Base-by-base conservation (phyloP, 2,797 vertebrate genomes). In the Hafferia zeledoni region DNA sequence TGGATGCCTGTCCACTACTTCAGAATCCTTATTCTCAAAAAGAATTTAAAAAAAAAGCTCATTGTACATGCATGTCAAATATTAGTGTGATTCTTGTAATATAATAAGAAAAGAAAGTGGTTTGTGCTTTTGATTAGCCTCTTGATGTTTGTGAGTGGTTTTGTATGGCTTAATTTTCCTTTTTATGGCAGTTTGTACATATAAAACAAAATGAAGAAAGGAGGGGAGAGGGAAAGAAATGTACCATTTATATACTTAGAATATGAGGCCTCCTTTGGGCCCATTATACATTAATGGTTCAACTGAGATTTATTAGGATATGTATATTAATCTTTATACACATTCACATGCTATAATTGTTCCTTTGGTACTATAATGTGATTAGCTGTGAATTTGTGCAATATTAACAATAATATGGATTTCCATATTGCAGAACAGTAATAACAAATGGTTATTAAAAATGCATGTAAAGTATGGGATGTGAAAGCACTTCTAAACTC, bases 311-410 rank as follows among this genome's bases (percentile, higher is more conserved):
- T 97, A 96, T 96, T 97, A 97, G 94, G 84, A 91, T 97, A 96
- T 97, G 96, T 97, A 94, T 97, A 97, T 98, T 98, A 97, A 98
- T 98, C 98, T 98, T 97, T 96, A 96, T 95, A 96, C 96, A 90
- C 97, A 95, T 97, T 97, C 97, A 94, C 95, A 95, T 95, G 82
- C 93, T 46, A 52, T 95, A 97, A 97, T 95, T 96, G 97, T 96
- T 97, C 96, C 96, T 97, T 97, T 98, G 97, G 96, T 93, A 83
- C 94, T 97, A 87, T 98, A 97, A 98, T 97, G 94, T 90, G 93
- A 97, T 98, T 97, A 97, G 94, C 89, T 96, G 90, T 96, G 97
- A 97, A 97, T 97, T 93, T 96, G 90, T 95, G 90, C 96, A 97
- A 98, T 97, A 98, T 97, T 97, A 98, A 97, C 95, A 91, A 93